Evolutionary conservation across 1,140 invertebrate species (phyloP).

Genomic region (Neodiprion fabricii): DNA sequence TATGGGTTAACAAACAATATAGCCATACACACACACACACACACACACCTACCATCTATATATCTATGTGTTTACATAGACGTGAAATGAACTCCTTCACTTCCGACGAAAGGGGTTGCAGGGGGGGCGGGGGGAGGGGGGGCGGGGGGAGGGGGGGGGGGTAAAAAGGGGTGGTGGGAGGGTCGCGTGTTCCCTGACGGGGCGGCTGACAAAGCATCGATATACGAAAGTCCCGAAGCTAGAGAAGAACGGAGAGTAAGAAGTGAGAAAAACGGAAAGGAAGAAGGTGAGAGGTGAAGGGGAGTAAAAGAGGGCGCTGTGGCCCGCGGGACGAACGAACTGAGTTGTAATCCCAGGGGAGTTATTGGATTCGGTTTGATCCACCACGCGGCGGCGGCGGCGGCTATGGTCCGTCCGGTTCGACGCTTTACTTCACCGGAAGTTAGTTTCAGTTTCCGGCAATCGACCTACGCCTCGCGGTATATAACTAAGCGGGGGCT

Average conservation of each 20-base stretch:
- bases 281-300: slow-evolving; percentile 15
- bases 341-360: slow-evolving; percentile 51
- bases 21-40: neutral
- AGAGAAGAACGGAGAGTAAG: neutral
- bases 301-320: slow-evolving; percentile 32
- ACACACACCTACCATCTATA: neutral
- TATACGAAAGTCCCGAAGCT: neutral
- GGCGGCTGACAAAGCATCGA: neutral
- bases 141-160: no score
- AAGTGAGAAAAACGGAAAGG: neutral
- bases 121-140: no score
- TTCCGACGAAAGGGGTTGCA: neutral
- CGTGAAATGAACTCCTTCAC: neutral
- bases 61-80: neutral
- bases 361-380: slow-evolving; percentile 58
- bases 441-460: slow-evolving; percentile 13
- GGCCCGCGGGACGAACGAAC: slow-evolving; percentile 29
- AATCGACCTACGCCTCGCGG: slow-evolving; percentile 3
- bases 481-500: slow-evolving; percentile 1
- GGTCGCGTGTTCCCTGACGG: neutral
- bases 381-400: slow-evolving; percentile 13
- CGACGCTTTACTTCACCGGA: slow-evolving; percentile 4
- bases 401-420: neutral
- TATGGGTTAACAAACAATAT: no score
- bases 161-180: neutral